Percentiles rank a stretch among this genome's conserved stretches.
Evolutionary conservation across 2,797 vertebrate genomes (phyloP).

Genomic region (Gouania willdenowi): DNA sequence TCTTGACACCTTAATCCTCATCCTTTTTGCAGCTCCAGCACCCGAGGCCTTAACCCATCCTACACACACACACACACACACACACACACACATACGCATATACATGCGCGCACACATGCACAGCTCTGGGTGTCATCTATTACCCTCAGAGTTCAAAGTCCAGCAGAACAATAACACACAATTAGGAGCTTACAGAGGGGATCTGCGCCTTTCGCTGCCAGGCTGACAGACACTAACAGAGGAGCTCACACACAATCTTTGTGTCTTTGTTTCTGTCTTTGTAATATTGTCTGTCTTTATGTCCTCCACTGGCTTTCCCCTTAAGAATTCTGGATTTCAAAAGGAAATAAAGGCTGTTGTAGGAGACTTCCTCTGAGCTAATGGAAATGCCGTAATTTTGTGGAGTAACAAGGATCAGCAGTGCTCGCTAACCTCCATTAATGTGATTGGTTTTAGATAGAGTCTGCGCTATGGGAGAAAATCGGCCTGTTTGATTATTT

Average conservation of each 20-base stretch:
- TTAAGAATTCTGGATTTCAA: neutral
- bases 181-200: conserved; percentile 73
- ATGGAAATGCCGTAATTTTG: conserved; percentile 28
- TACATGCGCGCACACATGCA: neutral
- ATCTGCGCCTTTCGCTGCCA: conserved; percentile 52
- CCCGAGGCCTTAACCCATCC: conserved; percentile 25
- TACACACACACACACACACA: conserved; percentile 19
- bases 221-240: conserved; percentile 37
- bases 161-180: conserved; percentile 64
- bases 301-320: neutral
- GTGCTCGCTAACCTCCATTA: conserved; percentile 22
- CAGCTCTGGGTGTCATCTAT: conserved; percentile 53
- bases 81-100: conserved; percentile 12
- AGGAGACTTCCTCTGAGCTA: conserved; percentile 17
- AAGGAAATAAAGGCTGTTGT: conserved; percentile 5
- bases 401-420: conserved; percentile 19
- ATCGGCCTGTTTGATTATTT: neutral
- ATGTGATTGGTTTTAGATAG: conserved; percentile 18
- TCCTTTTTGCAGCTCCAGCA: conserved; percentile 33
- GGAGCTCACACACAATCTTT: neutral
- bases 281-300: conserved; percentile 1
- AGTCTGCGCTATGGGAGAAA: conserved; percentile 16
- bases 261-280: conserved; percentile 3
- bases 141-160: conserved; percentile 72
- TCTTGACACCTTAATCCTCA: conserved; percentile 53